Percentiles rank a stretch among this genome's conserved stretches.
These are phyloP conservation scores for Pituophis catenifer DNA, from an alignment of 2,113 vertebrate species.

Conservation along the genomic window DNA sequence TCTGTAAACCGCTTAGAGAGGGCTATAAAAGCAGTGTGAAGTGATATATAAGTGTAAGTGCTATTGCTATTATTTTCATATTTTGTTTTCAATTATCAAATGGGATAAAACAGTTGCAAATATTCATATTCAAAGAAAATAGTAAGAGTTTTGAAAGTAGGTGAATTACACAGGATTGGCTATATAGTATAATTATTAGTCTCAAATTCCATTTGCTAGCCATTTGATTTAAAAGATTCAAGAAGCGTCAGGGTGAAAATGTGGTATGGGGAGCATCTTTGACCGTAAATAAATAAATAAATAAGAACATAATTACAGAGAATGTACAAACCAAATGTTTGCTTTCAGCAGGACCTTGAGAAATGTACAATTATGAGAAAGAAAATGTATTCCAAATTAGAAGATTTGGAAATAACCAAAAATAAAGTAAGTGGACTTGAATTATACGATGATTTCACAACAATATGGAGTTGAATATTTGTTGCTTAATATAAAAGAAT, in stretches of 20 bases:
- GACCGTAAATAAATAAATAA: neutral
- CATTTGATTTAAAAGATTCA: neutral
- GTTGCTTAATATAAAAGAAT: neutral
- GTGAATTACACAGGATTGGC: neutral
- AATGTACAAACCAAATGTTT: neutral
- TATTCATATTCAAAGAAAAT: neutral
- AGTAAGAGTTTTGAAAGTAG: neutral
- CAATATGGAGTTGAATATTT: neutral
- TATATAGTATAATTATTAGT: neutral
- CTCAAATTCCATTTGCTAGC: neutral
- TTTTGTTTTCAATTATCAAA: neutral
- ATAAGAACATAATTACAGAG: neutral
- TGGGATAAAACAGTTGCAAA: neutral
- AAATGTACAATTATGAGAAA: neutral
- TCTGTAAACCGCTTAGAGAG: too few species aligned
- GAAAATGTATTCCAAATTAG: neutral
- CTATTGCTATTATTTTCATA: neutral
- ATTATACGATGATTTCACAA: neutral
- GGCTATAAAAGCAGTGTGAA: too few species aligned
- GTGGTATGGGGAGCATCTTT: neutral
- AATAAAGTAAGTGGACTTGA: neutral
- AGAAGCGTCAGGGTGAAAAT: neutral
- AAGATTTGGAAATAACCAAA: neutral
- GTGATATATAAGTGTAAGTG: too few species aligned
- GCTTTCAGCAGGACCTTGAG: neutral